Evolutionary conservation across 2,797 vertebrate species (phyloP).

Genomic region (Bradypus variegatus): DNA sequence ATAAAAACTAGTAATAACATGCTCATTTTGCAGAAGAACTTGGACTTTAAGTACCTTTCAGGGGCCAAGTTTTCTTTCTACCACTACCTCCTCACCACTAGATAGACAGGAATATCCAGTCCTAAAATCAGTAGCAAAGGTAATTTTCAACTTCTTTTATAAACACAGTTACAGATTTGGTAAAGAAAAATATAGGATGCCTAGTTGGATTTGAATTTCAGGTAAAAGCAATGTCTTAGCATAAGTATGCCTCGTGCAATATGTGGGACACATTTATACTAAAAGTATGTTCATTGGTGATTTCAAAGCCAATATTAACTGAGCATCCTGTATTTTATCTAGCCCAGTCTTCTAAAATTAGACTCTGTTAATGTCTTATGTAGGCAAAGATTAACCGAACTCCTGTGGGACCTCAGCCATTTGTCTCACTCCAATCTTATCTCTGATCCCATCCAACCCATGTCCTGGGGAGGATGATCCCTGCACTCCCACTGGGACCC

Average conservation of each 20-base stretch:
- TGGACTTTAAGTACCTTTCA: not conserved
- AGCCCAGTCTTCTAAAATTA: not conserved
- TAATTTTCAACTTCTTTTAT: not conserved
- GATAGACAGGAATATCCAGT: not conserved
- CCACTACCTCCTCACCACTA: not conserved
- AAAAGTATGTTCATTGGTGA: not conserved
- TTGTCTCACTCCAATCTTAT: not conserved
- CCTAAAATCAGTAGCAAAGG: not conserved
- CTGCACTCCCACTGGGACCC: not conserved
- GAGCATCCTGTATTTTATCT: not conserved
- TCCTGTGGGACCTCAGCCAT: not conserved
- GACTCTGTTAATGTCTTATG: not conserved
- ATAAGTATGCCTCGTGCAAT: not conserved
- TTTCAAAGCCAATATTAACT: conserved; percentile 35
- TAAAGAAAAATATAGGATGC: not conserved
- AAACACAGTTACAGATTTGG: not conserved
- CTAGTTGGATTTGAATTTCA: conserved; percentile 31
- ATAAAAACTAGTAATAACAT: not conserved
- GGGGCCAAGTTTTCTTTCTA: not conserved
- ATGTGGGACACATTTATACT: not conserved
- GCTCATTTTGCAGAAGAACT: not conserved
- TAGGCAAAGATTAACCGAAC: not conserved
- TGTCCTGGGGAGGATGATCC: not conserved
- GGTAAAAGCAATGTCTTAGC: not conserved
- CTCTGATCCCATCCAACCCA: not conserved